Evolutionary conservation across 2,797 vertebrate species (phyloP).

Genomic region (Petrocephalus schoutedeni): DNA sequence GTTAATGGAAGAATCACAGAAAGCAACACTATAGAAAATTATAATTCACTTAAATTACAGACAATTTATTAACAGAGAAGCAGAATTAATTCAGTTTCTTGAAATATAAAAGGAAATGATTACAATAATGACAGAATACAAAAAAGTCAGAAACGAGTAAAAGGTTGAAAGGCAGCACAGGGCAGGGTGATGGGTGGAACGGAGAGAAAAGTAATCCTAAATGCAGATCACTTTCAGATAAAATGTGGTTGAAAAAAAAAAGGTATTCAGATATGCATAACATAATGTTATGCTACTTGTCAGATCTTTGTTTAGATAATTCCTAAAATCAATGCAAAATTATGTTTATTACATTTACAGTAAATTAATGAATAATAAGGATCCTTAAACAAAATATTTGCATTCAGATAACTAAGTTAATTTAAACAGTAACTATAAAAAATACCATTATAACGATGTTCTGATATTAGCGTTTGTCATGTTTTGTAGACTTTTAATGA

Average conservation of each 20-base stretch:
- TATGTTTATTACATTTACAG: neutral
- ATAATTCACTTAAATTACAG: neutral
- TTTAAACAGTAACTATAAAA: neutral
- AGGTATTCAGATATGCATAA: neutral
- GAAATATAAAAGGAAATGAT: neutral
- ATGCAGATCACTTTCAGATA: neutral
- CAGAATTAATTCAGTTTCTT: neutral
- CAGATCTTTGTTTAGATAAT: neutral
- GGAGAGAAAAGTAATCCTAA: neutral
- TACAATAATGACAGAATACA: neutral
- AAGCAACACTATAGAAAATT: neutral
- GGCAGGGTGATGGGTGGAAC: neutral
- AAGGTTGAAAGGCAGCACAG: neutral
- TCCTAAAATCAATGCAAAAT: neutral
- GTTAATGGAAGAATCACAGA: neutral
- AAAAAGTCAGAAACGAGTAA: neutral
- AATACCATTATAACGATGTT: neutral
- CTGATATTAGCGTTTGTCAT: neutral
- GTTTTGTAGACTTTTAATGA: neutral
- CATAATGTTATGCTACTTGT: neutral
- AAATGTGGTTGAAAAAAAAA: neutral
- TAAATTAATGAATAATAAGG: neutral
- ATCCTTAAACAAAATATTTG: neutral
- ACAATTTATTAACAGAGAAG: neutral
- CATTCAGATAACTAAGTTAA: neutral